Conservation (phyloP, 2,797 vertebrate species). For the Crocodylus rhombifer region DNA sequence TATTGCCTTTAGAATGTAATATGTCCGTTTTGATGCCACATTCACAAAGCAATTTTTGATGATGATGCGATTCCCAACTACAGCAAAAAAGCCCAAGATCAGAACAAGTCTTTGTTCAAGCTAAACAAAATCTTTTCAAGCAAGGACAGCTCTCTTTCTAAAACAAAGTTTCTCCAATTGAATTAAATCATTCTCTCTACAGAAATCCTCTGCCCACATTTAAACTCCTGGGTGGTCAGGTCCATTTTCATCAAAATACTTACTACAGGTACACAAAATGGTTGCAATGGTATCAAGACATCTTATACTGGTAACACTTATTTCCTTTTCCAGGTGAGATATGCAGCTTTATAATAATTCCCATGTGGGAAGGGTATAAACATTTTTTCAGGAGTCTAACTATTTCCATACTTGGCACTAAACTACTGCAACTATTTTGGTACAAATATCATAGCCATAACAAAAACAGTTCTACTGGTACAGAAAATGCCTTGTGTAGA, state of each 20-base stretch:
- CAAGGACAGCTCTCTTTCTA: not conserved
- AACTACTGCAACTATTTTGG: not conserved
- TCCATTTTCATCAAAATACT: not conserved
- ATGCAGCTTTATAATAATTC: too few species aligned
- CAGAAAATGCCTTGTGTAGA: not conserved
- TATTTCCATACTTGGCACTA: not conserved
- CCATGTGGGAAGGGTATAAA: too few species aligned
- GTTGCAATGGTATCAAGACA: too few species aligned
- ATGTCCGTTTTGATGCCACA: not conserved
- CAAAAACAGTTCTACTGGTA: not conserved
- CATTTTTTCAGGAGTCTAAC: not conserved
- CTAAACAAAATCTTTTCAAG: not conserved
- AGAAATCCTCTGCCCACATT: not conserved
- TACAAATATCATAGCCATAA: not conserved
- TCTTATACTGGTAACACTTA: too few species aligned
- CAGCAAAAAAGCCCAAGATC: not conserved
- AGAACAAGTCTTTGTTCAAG: not conserved
- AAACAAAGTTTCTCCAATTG: not conserved
- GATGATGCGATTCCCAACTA: not conserved
- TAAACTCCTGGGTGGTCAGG: not conserved
- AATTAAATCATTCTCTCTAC: not conserved
- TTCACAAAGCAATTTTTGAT: not conserved
- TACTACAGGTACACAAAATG: too few species aligned
- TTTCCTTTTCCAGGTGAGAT: too few species aligned
- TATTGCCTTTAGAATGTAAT: not conserved